Evolutionary conservation across 2,888 invertebrate genomes (phyloP), one percentile per base, ranked within the genome.

Genomic region (Clanis bilineata): DNA sequence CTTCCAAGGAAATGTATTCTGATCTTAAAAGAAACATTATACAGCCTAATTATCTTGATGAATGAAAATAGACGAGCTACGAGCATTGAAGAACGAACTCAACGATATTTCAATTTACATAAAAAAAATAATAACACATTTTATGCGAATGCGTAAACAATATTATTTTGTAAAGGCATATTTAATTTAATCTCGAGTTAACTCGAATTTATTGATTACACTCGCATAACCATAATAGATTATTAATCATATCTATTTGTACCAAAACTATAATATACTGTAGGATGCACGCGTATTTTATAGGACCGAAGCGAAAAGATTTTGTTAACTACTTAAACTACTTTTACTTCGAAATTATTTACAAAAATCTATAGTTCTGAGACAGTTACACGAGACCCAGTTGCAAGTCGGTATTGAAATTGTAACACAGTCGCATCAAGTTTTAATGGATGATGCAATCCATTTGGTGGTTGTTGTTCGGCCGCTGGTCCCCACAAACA

Each of bases 391-490:
- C 7, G 15, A 28, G 9, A 15, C 3, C 15, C 3, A n/a, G 25
- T 51, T 38, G 56, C 15, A 36, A 23, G 23, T 45, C 18, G 25
- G 32, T 18, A 32, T 32, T 51, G 51, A 51, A 51, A 51, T 18
- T 51, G 28, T 45, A 56, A 56, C 55, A 55, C 67, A 65, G 64
- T 67, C 67, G 69, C 72, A 66, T 67, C 59, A 58, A 70, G 66
- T 76, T 76, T 77, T 79, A 80, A 81, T 79, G 75, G 70, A 80
- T 76, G 77, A 80, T 76, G 77, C 79, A 79, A 80, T 82, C 76
- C 79, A 82, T 82, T 80, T 74, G 70, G 69, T 73, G 71, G 73
- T 69, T 62, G 72, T 69, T 67, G 68, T 70, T 69, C 69, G 69
- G 70, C 67, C 72, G 68, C 67, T 69, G 73, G 73, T 73, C 76